Conservation (phyloP, 1,140 invertebrate genomes). For the Augochlora pura region DNA sequence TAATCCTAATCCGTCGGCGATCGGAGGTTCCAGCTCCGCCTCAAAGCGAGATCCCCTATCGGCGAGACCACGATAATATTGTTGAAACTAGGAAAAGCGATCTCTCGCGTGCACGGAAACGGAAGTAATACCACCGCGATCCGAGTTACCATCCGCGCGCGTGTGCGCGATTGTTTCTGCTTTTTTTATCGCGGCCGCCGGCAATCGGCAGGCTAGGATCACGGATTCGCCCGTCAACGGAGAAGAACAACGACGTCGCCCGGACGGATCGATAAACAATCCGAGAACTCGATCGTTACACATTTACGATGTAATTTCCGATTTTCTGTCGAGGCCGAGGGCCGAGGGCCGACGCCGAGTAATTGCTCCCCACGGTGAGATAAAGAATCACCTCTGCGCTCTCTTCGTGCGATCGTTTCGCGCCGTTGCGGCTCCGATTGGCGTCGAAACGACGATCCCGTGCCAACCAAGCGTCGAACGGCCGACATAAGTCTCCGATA, state of each 20-base stretch:
- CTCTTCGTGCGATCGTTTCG: not conserved
- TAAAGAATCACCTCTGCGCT: not conserved
- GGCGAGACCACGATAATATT: not conserved
- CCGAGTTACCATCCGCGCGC: not conserved
- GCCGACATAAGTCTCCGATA: not conserved
- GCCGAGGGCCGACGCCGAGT: not conserved
- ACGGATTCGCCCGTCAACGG: not conserved
- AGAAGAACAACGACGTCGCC: not conserved
- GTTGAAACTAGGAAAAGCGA: not conserved
- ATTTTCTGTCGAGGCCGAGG: not conserved
- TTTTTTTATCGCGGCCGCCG: conserved; percentile 27
- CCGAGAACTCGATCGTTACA: not conserved
- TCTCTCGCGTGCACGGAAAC: not conserved
- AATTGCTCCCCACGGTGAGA: not conserved
- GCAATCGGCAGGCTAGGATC: not conserved
- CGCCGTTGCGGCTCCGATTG: not conserved
- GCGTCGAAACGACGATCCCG: not conserved
- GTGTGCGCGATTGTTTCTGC: conserved; percentile 28
- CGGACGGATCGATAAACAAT: not conserved
- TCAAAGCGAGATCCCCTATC: too few relatives aligned
- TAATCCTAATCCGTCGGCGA: too few relatives aligned
- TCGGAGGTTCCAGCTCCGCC: too few relatives aligned
- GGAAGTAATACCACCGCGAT: conserved; percentile 17
- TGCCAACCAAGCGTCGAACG: not conserved
- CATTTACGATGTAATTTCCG: not conserved